Base-by-base conservation (phyloP, 2,797 vertebrate genomes). In the Cyclopterus lumpus region DNA sequence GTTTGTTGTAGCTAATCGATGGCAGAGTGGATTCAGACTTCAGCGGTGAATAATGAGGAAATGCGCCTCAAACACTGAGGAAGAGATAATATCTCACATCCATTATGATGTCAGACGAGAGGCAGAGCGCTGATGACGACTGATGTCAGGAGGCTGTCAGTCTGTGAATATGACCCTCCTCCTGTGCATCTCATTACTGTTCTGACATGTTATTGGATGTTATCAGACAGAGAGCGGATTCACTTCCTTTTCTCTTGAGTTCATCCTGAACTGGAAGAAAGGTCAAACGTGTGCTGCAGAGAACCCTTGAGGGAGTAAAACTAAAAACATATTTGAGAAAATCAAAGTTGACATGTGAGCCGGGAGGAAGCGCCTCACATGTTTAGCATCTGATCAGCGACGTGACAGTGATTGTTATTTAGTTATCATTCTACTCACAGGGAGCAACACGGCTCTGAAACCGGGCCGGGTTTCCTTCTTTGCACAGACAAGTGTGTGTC, bases 271-370 rank as follows among this genome's bases (percentile, higher is more conserved):
- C 34, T 14, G 14, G 12, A 57, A n/a, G 67, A 54, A 63, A 68
- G 44, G 38, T 38, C 38, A 26, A 66, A 26, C 8, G 11, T 48
- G 65, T 42, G 62, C 67, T 62, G 69, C 65, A 69, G 34, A 40
- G 58, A 74, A 60, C 51, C 78, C 34, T 40, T 0, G 2, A 64
- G 75, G 64, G 38, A 66, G 42, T 61, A 26, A 61, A 78, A 62
- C 44, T 2, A 34, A 61, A 73, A 58, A 49, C 60, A 67, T 16
- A 58, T 63, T 67, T 62, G 55, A 44, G 49, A 58, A 61, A 61
- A 87, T 64, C 34, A 66, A 67, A 78, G 69, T 44, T 78, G 82
- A 83, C 84, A 80, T 42, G 69, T 61, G 60, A 28, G 77, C 67
- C 61, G 22, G 64, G 32, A 73, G 59, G 46, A 83, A 62, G 48